Evolutionary conservation across 1,140 invertebrate species (phyloP).

Genomic region (Galleria mellonella): DNA sequence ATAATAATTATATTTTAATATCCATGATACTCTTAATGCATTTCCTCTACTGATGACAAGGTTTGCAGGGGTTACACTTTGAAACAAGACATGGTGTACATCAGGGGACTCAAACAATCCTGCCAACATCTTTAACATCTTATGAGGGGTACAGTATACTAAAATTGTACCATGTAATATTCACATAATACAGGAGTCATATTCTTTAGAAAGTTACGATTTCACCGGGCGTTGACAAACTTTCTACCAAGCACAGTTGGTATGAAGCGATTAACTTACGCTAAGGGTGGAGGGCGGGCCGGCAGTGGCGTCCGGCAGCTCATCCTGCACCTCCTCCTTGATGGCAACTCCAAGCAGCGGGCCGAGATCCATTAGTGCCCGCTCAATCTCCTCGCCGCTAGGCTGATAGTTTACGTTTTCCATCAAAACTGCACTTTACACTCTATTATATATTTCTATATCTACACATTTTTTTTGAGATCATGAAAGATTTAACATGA

Average conservation of each 20-base stretch:
- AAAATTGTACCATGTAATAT: too few species aligned
- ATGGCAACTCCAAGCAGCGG: slow-evolving; percentile 65
- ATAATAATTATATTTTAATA: too few species aligned
- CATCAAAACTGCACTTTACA: slow-evolving; percentile 24
- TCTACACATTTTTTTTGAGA: slow-evolving; percentile 15
- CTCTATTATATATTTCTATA: slow-evolving; percentile 2
- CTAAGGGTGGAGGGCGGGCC: slow-evolving; percentile 1
- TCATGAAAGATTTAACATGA: slow-evolving; percentile 28
- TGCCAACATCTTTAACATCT: too few species aligned
- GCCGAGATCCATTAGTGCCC: slow-evolving; percentile 64
- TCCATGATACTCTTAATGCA: too few species aligned
- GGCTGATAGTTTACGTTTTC: slow-evolving; percentile 52
- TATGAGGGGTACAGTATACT: too few species aligned
- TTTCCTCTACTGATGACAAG: too few species aligned
- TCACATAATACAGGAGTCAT: slow-evolving; percentile 2
- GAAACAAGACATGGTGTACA: too few species aligned
- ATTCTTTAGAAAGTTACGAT: neutral
- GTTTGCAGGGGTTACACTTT: too few species aligned
- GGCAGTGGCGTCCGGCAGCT: slow-evolving; percentile 24
- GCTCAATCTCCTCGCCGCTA: slow-evolving; percentile 60
- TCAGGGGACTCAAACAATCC: too few species aligned
- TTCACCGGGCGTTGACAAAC: slow-evolving; percentile 1
- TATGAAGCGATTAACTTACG: too few species aligned
- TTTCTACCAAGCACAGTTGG: neutral
- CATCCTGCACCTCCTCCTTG: slow-evolving; percentile 62